A percentile compares a stretch with the other conserved stretches of the same genome.
Evolutionary conservation across 1,140 invertebrate species (phyloP).

Genomic region (Tetramorium simillimum): DNA sequence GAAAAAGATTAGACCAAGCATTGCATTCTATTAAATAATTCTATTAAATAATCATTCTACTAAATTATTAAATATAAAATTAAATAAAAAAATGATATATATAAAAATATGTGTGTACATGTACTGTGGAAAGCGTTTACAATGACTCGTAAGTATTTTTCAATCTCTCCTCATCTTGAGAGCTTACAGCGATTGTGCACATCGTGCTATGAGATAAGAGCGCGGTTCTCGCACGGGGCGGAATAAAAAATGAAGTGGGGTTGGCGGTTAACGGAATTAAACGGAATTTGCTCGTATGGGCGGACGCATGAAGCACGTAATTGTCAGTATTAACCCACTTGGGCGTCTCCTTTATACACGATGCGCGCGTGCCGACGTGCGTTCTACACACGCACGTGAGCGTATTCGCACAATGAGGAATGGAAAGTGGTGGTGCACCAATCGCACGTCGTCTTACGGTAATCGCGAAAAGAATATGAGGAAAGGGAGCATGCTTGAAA

Average conservation of each 20-base stretch:
- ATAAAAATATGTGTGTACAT: background rate
- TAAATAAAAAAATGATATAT: background rate
- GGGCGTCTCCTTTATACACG: constrained; percentile 76
- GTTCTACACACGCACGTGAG: constrained; percentile 30
- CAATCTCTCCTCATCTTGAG: background rate
- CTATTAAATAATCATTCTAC: no score
- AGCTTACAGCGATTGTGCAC: background rate
- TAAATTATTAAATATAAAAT: background rate
- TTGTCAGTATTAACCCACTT: constrained; percentile 79
- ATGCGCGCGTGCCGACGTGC: constrained; percentile 64
- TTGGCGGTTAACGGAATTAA: constrained; percentile 71
- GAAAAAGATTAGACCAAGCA: background rate
- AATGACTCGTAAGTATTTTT: background rate
- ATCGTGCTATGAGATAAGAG: background rate
- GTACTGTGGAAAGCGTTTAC: background rate
- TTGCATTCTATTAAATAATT: background rate
- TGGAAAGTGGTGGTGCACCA: constrained; percentile 57
- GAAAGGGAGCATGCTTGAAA: background rate
- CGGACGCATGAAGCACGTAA: constrained; percentile 74
- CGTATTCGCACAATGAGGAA: background rate
- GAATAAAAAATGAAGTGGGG: constrained; percentile 47
- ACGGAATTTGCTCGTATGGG: constrained; percentile 70
- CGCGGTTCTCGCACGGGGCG: background rate
- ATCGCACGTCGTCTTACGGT: constrained; percentile 58
- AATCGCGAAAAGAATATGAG: constrained; percentile 36